Conservation (phyloP, 2,888 invertebrate genomes). For the Spilarctia lutea region DNA sequence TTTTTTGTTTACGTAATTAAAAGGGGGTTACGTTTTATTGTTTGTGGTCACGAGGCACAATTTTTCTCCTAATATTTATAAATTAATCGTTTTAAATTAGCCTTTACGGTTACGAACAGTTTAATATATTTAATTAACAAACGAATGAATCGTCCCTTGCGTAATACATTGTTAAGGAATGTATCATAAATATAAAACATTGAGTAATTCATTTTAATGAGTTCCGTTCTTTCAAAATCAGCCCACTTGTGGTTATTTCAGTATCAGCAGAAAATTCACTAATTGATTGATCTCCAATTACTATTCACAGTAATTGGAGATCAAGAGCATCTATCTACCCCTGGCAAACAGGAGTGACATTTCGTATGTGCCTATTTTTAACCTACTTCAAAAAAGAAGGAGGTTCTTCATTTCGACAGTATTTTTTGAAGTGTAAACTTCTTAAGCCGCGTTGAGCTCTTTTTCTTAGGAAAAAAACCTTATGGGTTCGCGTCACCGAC, state of each 20-base stretch:
- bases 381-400: too few relatives aligned
- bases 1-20: not conserved
- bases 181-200: not conserved
- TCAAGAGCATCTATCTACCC: too few relatives aligned
- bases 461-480: too few relatives aligned
- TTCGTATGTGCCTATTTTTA: too few relatives aligned
- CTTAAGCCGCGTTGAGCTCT: too few relatives aligned
- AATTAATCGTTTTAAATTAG: not conserved
- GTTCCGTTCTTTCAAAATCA: not conserved
- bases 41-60: not conserved
- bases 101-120: not conserved
- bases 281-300: too few relatives aligned
- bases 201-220: not conserved
- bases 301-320: not conserved
- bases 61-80: not conserved
- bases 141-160: not conserved
- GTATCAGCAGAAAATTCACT: not conserved
- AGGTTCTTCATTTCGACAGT: too few relatives aligned
- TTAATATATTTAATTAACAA: not conserved
- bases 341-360: too few relatives aligned
- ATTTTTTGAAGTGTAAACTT: too few relatives aligned
- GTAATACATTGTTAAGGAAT: not conserved
- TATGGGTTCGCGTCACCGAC: too few relatives aligned
- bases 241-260: not conserved
- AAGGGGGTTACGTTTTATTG: not conserved